Conservation (phyloP, 2,888 invertebrate species). For the Drosophila fungiperda region DNA sequence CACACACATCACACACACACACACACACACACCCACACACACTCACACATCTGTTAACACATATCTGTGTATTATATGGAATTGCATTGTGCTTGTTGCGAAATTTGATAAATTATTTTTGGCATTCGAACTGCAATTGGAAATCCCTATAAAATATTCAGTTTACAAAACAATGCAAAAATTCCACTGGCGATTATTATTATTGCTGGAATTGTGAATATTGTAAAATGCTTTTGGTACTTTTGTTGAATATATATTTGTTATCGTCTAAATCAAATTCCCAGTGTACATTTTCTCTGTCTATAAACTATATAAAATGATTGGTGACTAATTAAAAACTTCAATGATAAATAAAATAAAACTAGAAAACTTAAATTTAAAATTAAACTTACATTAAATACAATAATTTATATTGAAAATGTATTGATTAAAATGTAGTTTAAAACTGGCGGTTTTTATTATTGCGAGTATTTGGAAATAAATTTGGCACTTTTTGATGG, state of each 20-base stretch:
- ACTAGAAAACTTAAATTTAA: neutral
- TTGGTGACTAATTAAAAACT: neutral
- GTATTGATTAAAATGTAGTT: neutral
- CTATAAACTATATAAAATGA: neutral
- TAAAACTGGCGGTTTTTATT: neutral
- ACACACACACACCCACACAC: conserved; percentile 7
- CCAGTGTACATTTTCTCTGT: neutral
- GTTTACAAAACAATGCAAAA: neutral
- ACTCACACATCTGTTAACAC: conserved; percentile 14
- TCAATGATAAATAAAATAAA: neutral
- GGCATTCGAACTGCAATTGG: neutral
- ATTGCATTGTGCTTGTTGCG: conserved; percentile 28
- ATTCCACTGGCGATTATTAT: neutral
- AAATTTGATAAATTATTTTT: conserved; percentile 26
- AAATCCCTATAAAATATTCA: conserved; percentile 24
- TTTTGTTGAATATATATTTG: neutral
- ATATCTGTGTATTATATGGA: conserved; percentile 9
- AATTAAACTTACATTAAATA: neutral
- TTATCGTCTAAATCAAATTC: neutral
- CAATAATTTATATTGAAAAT: neutral
- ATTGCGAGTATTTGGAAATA: neutral
- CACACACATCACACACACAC: conserved; percentile 15
- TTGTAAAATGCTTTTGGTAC: neutral
- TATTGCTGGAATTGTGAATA: neutral
- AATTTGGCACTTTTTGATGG: neutral